Evolutionary conservation across 1,140 invertebrate genomes (phyloP), one percentile per base, ranked within the genome.

Genomic region (Drosophila virilis): DNA sequence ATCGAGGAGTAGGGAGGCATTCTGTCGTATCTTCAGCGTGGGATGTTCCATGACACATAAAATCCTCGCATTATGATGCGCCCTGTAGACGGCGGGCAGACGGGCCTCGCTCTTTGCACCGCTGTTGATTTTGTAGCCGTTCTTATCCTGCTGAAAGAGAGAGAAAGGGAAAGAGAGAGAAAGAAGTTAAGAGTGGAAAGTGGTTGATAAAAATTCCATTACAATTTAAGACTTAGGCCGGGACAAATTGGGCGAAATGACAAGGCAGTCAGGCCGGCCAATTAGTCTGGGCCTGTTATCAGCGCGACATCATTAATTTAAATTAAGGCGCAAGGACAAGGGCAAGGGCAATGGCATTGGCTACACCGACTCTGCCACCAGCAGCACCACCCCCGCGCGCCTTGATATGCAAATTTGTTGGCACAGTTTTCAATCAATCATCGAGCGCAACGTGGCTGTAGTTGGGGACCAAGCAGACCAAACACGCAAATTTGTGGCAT

Each of bases 11-110:
- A 96, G 94, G 13, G 95, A 96, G 57, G 96, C 95, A 78, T 96
- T 95, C 74, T 96, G 93, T 0, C 95, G 93, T 12, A 93, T 93
- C 15, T 94, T 92, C 46, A 96, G 92, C 4, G 95, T 95, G 37
- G 95, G 93, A 92, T 97, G 96, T 73, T 95, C 93, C 5, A 96
- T 95, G 59, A 95, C 94, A 91, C 96, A 97, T 32, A 94, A 93
- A 45, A 97, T 94, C 10, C 95, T 95, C 43, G 95, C 95, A 88
- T 96, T 96, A 92, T 97, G 96, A 92, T 96, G 95, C 38, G 94
- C 94, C 40, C 96, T 93, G 37, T 95, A 94, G 43, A 96, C 95
- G 55, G 93, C 94, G 81, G 93, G 95, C 54, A 96, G 93, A 67
- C 94, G 94, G 8, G 95, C 95, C 65, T 94, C 94, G 77, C 94